phyloP scores from a whole-genome alignment of 2,113 vertebrate species.

The Lophochroa leadbeateri region DNA sequence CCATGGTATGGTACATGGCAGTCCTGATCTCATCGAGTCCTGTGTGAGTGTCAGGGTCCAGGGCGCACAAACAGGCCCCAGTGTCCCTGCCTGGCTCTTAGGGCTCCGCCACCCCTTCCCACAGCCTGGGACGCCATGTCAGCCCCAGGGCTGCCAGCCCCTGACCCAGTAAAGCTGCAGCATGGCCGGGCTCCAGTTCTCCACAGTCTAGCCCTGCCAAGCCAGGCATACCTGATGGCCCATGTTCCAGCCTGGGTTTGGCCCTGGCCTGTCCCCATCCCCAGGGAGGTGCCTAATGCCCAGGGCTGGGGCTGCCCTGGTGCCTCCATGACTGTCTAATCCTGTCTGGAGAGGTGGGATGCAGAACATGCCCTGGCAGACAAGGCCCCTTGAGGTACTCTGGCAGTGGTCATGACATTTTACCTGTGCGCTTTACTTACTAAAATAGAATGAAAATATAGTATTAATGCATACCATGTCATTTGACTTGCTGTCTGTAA shows the following conservation, averaged over 20 bases:
- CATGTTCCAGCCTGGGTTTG: accelerated
- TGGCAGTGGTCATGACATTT: not conserved
- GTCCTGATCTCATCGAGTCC: not conserved
- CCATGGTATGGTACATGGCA: accelerated
- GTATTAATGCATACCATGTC: accelerated
- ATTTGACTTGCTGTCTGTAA: not conserved
- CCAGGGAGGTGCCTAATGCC: not conserved
- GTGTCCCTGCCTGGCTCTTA: accelerated
- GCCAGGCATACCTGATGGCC: accelerated
- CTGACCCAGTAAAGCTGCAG: accelerated
- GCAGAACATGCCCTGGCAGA: not conserved
- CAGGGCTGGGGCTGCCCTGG: not conserved
- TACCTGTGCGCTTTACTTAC: not conserved
- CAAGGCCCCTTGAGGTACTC: not conserved
- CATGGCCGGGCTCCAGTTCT: accelerated
- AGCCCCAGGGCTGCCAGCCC: accelerated
- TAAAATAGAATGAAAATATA: not conserved
- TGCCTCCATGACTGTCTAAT: accelerated
- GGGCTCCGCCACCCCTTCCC: not conserved
- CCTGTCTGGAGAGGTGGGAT: accelerated
- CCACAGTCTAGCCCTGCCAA: not conserved
- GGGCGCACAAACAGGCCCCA: not conserved
- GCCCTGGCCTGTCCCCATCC: no score
- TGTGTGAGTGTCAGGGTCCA: accelerated
- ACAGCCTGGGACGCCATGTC: not conserved